Percentiles rank a stretch among this genome's conserved stretches.
Evolutionary conservation across 2,888 invertebrate species (phyloP).

Genomic region (Drosophila nr. perissopoda): DNA sequence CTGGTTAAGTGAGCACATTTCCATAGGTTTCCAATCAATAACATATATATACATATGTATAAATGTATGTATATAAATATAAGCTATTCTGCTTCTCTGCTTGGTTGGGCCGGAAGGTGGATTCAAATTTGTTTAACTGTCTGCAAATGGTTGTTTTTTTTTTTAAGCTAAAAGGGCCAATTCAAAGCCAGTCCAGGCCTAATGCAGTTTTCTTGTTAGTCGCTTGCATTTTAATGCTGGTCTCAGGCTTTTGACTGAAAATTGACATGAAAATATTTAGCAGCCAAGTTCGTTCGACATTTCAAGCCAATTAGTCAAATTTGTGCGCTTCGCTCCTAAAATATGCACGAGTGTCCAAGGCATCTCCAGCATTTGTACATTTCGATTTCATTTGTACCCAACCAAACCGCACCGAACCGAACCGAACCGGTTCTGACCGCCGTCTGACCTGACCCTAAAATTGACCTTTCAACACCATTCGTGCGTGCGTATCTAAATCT

Average conservation of each 20-base stretch:
- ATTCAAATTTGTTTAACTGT: conserved; percentile 36
- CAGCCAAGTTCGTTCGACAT: conserved; percentile 23
- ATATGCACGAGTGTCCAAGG: conserved; percentile 31
- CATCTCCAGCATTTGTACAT: conserved; percentile 34
- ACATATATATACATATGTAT: not conserved
- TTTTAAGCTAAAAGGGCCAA: conserved; percentile 22
- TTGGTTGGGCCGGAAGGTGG: conserved; percentile 29
- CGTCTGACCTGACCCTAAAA: conserved; percentile 26
- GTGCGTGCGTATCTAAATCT: conserved; percentile 67
- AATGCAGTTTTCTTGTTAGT: conserved; percentile 75
- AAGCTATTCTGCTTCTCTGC: conserved; percentile 5
- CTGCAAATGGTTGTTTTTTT: conserved; percentile 15
- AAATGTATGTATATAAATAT: not conserved
- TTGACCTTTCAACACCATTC: conserved; percentile 52
- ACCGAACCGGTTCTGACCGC: conserved; percentile 43
- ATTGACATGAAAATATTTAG: conserved; percentile 34
- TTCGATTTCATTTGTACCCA: conserved; percentile 19
- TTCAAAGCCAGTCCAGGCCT: conserved; percentile 27
- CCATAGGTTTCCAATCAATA: conserved; percentile 36
- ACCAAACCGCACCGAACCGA: not conserved
- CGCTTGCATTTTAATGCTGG: conserved; percentile 68
- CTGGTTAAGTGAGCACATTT: conserved; percentile 25
- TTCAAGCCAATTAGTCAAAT: conserved; percentile 74
- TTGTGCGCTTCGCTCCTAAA: conserved; percentile 36
- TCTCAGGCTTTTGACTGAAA: conserved; percentile 31